Base-by-base conservation (phyloP, 1,140 invertebrate species). In the Bombus affinis region DNA sequence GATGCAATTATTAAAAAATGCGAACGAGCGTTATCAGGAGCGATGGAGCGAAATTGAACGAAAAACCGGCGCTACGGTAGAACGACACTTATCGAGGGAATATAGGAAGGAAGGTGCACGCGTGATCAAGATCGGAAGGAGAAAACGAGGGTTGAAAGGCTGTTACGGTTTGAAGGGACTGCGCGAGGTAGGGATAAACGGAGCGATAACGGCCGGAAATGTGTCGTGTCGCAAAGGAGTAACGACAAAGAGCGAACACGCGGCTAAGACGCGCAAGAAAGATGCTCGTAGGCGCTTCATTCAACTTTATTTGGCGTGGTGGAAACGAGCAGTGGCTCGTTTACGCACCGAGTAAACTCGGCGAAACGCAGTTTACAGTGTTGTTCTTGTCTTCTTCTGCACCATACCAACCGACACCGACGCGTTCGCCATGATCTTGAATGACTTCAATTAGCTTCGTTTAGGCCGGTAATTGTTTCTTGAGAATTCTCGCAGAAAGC, bases 371-470 rank as follows among this genome's bases (percentile, higher is more conserved):
- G 73, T 90, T 89, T 90, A 89, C 85, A 22, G 71, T 73, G 77
- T 65, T 71, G 53, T 65, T 62, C 62, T 62, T 12, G 72, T 85
- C 88, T 37, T 87, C 78, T 57, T 71, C 81, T 70, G 44, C 85
- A 39, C 71, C 81, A 81, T 80, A 65, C 78, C 88, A 78, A 42
- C 88, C 88, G 85, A 86, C 86, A 90, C 88, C 83, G 79, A 89
- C 92, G 85, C 87, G 80, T 89, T 92, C 92, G 84, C 91, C 93
- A 93, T 92, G 93, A 94, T 94, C 93, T 94, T 94, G 89, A 94
- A 94, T 94, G 94, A 92, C 92, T 94, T 94, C 94, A 95, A 95
- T 94, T 94, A 95, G 86, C 92, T 92, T 93, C 91, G 91, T 94
- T 93, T 92, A 86, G 86, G 73, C 86, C 86, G 76, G 92, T 93